These are phyloP conservation scores for Hippotragus niger DNA, from an alignment of 2,113 vertebrate genomes.

Conservation along the genomic window DNA sequence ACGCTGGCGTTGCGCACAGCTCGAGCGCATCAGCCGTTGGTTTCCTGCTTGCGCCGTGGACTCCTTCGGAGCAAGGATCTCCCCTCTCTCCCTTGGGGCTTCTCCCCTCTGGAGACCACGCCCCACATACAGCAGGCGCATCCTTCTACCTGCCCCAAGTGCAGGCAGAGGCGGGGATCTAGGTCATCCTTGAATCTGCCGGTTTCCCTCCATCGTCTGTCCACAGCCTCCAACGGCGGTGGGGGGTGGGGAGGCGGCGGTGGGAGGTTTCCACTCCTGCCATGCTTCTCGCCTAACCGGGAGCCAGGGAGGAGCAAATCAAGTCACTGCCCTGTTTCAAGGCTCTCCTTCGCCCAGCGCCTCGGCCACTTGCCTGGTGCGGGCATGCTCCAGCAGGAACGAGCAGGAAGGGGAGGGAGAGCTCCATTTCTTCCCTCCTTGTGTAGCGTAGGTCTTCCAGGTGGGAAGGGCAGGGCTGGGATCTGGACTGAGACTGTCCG, in stretches of 20 bases:
- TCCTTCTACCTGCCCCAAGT: background rate
- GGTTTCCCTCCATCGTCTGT: background rate
- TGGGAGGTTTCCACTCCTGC: background rate
- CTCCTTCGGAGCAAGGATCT: background rate
- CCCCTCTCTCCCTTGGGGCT: background rate
- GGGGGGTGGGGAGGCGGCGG: rapidly evolving
- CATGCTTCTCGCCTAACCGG: background rate
- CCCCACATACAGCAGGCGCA: background rate
- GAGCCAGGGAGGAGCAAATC: background rate
- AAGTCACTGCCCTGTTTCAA: background rate
- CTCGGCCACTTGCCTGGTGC: rapidly evolving
- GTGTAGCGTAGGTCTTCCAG: background rate
- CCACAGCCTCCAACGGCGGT: no score
- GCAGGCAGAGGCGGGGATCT: background rate
- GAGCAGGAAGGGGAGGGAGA: background rate
- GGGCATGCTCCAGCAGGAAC: rapidly evolving
- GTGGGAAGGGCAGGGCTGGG: background rate
- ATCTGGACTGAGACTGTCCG: background rate
- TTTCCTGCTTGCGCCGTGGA: no score
- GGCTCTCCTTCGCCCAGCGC: background rate
- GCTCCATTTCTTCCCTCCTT: rapidly evolving
- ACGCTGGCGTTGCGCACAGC: rapidly evolving
- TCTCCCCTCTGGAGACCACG: background rate
- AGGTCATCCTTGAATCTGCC: background rate
- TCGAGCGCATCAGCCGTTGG: rapidly evolving